Evolutionary conservation across 2,888 invertebrate genomes (phyloP).

Genomic region (Seladonia tumulorum): DNA sequence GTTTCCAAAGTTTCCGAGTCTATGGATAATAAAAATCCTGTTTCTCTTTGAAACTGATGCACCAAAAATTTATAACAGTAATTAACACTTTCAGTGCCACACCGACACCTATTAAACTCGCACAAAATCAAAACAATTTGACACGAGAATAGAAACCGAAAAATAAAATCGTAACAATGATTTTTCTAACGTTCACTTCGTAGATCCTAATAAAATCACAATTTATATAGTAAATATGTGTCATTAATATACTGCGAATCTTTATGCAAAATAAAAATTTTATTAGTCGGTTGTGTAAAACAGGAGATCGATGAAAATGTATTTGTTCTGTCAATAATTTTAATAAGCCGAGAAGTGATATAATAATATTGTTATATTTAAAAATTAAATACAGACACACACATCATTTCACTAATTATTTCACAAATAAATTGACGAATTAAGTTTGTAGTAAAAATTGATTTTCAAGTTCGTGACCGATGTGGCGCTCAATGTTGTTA

Average conservation of each 20-base stretch:
- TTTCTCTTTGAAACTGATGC: not conserved
- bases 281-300: not conserved
- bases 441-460: not conserved
- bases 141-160: not conserved
- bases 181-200: not conserved
- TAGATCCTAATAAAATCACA: too few relatives aligned
- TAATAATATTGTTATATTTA: not conserved
- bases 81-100: not conserved
- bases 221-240: too few relatives aligned
- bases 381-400: too few relatives aligned
- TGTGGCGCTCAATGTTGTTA: not conserved
- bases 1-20: not conserved
- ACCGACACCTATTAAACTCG: not conserved
- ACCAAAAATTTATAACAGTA: not conserved
- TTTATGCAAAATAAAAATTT: too few relatives aligned
- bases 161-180: too few relatives aligned
- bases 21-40: not conserved
- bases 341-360: not conserved
- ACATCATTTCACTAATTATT: not conserved
- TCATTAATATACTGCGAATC: too few relatives aligned
- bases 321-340: too few relatives aligned
- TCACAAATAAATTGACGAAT: not conserved
- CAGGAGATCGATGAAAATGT: too few relatives aligned
- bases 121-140: not conserved
- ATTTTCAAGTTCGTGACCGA: not conserved